These are phyloP conservation scores for Valencia hispanica DNA, from an alignment of 2,797 vertebrate genomes.

Conservation along the genomic window DNA sequence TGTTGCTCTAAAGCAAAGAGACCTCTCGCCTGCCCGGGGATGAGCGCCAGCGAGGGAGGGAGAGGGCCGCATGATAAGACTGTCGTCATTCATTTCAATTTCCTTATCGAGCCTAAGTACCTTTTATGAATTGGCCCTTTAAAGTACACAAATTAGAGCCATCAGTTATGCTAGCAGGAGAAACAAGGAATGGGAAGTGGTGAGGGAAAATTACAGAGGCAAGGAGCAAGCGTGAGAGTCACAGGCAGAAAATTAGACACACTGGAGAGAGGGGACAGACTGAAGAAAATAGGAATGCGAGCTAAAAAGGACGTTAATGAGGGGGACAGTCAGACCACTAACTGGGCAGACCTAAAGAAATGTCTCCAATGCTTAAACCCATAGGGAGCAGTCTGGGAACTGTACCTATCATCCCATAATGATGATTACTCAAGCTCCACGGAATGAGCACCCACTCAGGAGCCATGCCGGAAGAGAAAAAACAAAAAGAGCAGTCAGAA, in stretches of 20 bases:
- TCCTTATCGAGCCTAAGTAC: slow-evolving; percentile 77
- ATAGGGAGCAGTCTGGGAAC: slow-evolving; percentile 65
- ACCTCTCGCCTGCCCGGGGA: slow-evolving; percentile 65
- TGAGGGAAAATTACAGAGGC: slow-evolving; percentile 42
- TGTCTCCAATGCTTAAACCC: slow-evolving; percentile 71
- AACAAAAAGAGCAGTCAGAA: slow-evolving; percentile 18
- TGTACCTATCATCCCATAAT: slow-evolving; percentile 77
- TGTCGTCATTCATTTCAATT: slow-evolving; percentile 77
- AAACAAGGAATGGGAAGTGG: slow-evolving; percentile 60
- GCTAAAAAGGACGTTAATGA: slow-evolving; percentile 55
- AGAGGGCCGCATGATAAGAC: slow-evolving; percentile 71
- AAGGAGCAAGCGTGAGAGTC: slow-evolving; percentile 38
- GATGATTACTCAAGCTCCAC: slow-evolving; percentile 72
- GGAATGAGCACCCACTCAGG: slow-evolving; percentile 62
- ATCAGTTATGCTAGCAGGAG: slow-evolving; percentile 74
- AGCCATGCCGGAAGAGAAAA: slow-evolving; percentile 17
- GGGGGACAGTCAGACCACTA: slow-evolving; percentile 60
- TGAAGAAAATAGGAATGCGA: slow-evolving; percentile 39
- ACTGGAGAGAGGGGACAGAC: slow-evolving; percentile 40
- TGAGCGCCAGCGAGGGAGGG: slow-evolving; percentile 46
- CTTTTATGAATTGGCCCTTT: slow-evolving; percentile 80
- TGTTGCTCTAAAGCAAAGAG: slow-evolving; percentile 66
- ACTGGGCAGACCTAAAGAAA: slow-evolving; percentile 62
- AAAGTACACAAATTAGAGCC: slow-evolving; percentile 82
- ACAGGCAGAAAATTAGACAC: slow-evolving; percentile 58